Evolutionary conservation across 2,888 invertebrate species (phyloP).

Genomic region (Osedax fenrisi): DNA sequence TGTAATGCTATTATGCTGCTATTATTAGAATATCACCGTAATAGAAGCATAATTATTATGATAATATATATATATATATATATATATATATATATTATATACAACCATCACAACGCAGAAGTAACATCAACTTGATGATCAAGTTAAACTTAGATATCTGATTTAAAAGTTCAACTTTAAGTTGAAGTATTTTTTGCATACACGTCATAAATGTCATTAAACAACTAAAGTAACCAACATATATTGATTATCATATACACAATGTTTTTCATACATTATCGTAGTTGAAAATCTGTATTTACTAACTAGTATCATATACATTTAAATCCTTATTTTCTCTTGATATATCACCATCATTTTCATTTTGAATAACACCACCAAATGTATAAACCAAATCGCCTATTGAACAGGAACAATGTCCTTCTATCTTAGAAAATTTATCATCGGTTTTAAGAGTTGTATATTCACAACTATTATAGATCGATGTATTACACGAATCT

Average conservation of each 20-base stretch:
- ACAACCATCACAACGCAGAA: no score
- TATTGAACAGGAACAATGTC: neutral
- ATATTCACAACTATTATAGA: neutral
- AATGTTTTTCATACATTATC: neutral
- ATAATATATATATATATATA: no score
- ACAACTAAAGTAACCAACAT: neutral
- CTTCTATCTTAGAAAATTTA: neutral
- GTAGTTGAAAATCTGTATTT: neutral
- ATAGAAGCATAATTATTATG: no score
- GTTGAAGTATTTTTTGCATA: no score
- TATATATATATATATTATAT: no score
- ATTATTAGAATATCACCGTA: no score
- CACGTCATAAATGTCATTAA: neutral
- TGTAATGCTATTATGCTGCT: no score
- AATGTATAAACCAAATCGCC: neutral
- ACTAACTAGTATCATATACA: neutral
- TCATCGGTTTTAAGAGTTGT: neutral
- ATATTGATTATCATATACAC: neutral
- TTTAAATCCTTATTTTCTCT: neutral
- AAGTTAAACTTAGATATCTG: no score
- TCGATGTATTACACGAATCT: neutral
- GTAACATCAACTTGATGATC: no score
- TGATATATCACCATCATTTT: neutral
- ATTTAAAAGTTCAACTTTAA: no score
- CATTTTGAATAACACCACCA: neutral